A percentile compares a stretch with the other conserved stretches of the same genome.
Evolutionary conservation across 2,113 vertebrate species (phyloP).

Genomic region (Romanogobio albipinnatus): DNA sequence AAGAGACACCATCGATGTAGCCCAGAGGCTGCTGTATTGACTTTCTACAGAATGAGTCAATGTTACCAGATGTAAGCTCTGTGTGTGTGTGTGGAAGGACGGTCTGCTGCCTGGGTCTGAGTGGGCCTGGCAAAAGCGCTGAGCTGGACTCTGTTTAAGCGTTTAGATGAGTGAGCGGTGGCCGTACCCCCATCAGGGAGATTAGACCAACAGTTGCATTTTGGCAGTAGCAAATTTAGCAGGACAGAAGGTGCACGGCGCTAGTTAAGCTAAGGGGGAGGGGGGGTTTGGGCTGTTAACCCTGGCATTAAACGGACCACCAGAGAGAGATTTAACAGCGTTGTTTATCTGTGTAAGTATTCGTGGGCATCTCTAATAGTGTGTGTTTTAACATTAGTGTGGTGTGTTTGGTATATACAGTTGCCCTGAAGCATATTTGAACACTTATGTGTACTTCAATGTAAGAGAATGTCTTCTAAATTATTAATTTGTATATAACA

Average conservation of each 20-base stretch:
- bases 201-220: conserved; percentile 43
- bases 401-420: background rate
- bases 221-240: conserved; percentile 38
- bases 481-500: no score
- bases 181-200: conserved; percentile 1
- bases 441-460: background rate
- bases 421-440: background rate
- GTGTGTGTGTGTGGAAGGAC: background rate
- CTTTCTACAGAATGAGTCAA: conserved; percentile 1
- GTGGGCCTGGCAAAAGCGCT: conserved; percentile 46
- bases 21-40: conserved; percentile 6
- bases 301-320: background rate
- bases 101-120: conserved; percentile 1
- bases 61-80: conserved; percentile 6
- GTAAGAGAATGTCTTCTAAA: no score
- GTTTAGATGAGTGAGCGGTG: conserved; percentile 32
- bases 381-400: background rate
- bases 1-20: conserved; percentile 8
- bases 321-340: conserved; percentile 42
- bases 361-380: background rate
- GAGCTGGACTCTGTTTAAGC: conserved; percentile 48
- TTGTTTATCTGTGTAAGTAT: conserved; percentile 21
- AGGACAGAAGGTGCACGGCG: conserved; percentile 21
- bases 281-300: conserved; percentile 4
- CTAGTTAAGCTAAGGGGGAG: conserved; percentile 13